Conservation (phyloP, 2,113 vertebrate species). For the Microtus montanus region DNA sequence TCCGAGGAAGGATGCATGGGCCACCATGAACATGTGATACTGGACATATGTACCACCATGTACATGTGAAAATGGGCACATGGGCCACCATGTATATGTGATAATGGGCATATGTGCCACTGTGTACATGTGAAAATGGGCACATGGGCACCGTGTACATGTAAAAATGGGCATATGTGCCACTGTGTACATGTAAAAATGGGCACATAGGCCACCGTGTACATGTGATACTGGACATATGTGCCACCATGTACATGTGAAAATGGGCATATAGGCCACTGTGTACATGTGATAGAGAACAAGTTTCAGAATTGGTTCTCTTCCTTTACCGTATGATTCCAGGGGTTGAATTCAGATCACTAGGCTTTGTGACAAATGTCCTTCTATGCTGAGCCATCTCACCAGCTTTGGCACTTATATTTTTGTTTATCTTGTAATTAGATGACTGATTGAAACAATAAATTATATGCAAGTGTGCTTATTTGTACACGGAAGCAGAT, state of each 20-base stretch:
- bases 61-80: neutral
- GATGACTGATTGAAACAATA: neutral
- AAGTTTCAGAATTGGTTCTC: neutral
- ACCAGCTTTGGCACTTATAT: neutral
- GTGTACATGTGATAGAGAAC: neutral
- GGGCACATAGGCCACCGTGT: rapidly evolving
- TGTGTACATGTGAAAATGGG: rapidly evolving
- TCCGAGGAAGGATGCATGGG: neutral
- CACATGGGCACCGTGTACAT: no score
- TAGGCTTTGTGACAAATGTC: neutral
- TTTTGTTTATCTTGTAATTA: neutral
- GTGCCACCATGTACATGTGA: neutral
- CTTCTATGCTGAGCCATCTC: neutral
- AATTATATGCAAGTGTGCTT: no score
- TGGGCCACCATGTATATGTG: neutral
- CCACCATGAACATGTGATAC: neutral
- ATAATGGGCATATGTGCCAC: no score
- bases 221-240: no score
- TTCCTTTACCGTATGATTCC: neutral
- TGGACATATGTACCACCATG: neutral
- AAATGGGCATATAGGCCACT: neutral
- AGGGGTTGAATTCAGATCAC: neutral
- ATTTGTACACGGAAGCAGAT: neutral
- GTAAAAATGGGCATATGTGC: rapidly evolving
- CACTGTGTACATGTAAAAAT: rapidly evolving